Percentiles rank a stretch among this genome's conserved stretches.
These are phyloP conservation scores for Elgonia sp. DNA, from an alignment of 2,888 invertebrate genomes.

Conservation along the genomic window DNA sequence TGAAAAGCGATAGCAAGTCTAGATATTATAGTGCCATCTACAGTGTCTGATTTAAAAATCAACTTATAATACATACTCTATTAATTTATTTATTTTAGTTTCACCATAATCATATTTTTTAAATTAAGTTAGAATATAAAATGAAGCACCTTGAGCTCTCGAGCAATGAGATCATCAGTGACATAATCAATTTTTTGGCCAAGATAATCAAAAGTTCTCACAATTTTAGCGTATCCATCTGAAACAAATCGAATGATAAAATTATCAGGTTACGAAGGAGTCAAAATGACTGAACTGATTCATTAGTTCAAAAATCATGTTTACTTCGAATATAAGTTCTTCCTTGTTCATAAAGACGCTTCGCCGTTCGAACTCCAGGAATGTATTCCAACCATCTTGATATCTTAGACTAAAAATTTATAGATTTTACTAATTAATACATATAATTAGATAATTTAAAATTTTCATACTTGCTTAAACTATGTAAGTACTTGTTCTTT, in stretches of 20 bases:
- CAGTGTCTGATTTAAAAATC: not conserved
- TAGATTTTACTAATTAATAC: too few species aligned
- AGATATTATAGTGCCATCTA: too few species aligned
- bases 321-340: conserved; percentile 80
- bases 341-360: conserved; percentile 79
- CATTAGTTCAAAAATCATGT: conserved; percentile 23
- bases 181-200: conserved; percentile 80
- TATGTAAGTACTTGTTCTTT: conserved; percentile 70
- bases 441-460: not conserved
- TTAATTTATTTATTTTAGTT: not conserved
- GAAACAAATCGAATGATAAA: conserved; percentile 40
- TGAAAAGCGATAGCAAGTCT: too few species aligned
- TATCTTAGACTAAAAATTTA: not conserved
- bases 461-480: not conserved
- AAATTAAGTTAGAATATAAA: not conserved
- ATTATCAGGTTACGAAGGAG: conserved; percentile 19
- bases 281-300: conserved; percentile 4
- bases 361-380: conserved; percentile 74
- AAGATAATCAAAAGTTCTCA: conserved; percentile 79
- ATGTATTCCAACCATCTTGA: not conserved
- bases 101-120: not conserved
- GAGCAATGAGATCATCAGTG: conserved; percentile 80
- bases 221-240: conserved; percentile 80
- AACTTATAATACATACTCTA: too few species aligned
- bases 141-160: conserved; percentile 78